Percentiles rank a stretch among this genome's conserved stretches.
Evolutionary conservation across 37 sponge, comb jelly and placozoan genomes (phyloP).

Genomic region (Cladorhizidae sp.): DNA sequence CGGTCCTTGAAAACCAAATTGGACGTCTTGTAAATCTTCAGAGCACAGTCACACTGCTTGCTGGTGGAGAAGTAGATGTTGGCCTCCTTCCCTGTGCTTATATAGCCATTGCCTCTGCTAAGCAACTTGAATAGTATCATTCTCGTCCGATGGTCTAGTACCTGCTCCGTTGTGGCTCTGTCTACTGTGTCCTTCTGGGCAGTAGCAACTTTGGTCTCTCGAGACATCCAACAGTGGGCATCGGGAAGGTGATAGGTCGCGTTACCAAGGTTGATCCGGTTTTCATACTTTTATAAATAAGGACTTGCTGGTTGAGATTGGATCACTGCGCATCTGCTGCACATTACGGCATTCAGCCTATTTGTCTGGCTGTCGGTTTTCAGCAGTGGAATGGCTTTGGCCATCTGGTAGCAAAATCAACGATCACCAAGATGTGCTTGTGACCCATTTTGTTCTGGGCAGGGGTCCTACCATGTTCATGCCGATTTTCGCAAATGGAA

Average conservation of each 20-base stretch:
- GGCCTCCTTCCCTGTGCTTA: constrained; percentile 97
- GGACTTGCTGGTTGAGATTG: too few relatives aligned
- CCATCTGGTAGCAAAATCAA: too few relatives aligned
- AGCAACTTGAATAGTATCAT: constrained; percentile 96
- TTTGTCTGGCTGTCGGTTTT: too few relatives aligned
- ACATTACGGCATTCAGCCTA: too few relatives aligned
- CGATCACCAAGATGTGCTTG: too few relatives aligned
- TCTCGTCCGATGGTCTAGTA: constrained; percentile 94
- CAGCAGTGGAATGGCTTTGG: too few relatives aligned
- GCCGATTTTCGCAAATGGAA: too few relatives aligned
- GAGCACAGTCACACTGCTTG: constrained; percentile 60
- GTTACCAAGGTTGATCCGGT: constrained; percentile 72
- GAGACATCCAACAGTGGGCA: constrained; percentile 30
- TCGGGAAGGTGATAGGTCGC: constrained; percentile 16
- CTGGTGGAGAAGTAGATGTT: constrained; percentile 89
- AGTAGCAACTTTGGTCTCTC: constrained; percentile 35
- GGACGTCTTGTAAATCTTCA: constrained; percentile 98
- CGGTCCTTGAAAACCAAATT: constrained; percentile 97
- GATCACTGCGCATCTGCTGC: too few relatives aligned
- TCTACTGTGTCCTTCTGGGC: constrained; percentile 84
- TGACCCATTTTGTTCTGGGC: too few relatives aligned
- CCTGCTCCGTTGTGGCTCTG: constrained; percentile 91
- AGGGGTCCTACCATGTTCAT: too few relatives aligned
- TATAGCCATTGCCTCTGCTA: constrained; percentile 85
- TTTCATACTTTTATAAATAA: constrained; percentile 61